Conservation (phyloP, 2,888 invertebrate species). For the Strigamia maritima region DNA sequence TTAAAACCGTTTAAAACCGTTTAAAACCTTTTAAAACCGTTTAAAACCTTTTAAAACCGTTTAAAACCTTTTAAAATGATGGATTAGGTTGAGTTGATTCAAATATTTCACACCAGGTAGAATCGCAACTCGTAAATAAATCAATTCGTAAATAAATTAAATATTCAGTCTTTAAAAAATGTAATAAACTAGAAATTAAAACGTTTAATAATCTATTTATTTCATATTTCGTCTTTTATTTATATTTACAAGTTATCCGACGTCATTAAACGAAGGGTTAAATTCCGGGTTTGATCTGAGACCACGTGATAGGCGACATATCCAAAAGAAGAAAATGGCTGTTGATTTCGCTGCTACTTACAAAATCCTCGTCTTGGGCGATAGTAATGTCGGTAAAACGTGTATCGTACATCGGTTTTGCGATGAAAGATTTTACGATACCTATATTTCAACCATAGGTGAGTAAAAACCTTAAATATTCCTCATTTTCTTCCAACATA, state of each 20-base stretch:
- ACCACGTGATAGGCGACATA: constrained; percentile 14
- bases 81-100: too few relatives aligned
- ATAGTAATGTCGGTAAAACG: constrained; percentile 86
- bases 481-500: neutral
- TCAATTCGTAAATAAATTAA: too few relatives aligned
- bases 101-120: too few relatives aligned
- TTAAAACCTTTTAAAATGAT: too few relatives aligned
- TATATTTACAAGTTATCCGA: neutral
- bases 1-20: too few relatives aligned
- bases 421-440: constrained; percentile 84
- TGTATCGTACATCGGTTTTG: constrained; percentile 86
- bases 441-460: constrained; percentile 88
- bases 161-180: too few relatives aligned
- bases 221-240: neutral
- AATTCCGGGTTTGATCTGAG: neutral
- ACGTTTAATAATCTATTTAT: too few relatives aligned
- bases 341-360: constrained; percentile 82
- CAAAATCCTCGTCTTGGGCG: constrained; percentile 79
- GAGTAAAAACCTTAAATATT: constrained; percentile 52
- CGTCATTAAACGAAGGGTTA: neutral
- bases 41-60: too few relatives aligned
- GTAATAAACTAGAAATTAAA: too few relatives aligned
- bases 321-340: constrained; percentile 61
- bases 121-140: too few relatives aligned
- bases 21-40: too few relatives aligned